Evolutionary conservation across 2,113 vertebrate genomes (phyloP), one percentile per base, ranked within the genome.

Genomic region (Anguilla japonica): DNA sequence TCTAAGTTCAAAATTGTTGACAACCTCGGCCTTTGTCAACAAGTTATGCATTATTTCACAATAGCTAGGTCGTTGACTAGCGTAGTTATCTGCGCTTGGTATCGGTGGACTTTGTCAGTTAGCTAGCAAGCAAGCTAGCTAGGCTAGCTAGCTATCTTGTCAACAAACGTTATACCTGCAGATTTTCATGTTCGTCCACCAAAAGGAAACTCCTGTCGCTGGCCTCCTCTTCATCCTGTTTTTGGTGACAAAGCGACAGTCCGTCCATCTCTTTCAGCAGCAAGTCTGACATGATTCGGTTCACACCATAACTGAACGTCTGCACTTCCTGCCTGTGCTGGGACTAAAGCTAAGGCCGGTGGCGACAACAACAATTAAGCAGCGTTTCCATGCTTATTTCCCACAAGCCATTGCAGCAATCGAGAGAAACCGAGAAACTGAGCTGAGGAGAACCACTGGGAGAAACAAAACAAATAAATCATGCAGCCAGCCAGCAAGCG

Each of bases 131-230:
- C 83, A 7, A 40, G 39, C 41, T 63, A 56, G 57, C 63, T 87
- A 84, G 63, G 41, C n/a, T 67, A 67, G 60, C 18, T 26, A 67
- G 22, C 60, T 67, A 26, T 67, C 18, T 26, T 22, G 60, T 67
- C 60, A 67, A 67, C 60, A 22, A 67, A 39, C 29, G 34, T 41
- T 85, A 46, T 85, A 96, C 96, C 96, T 96, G 92, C 71, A 97
- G 91, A 84, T 92, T 95, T 91, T 97, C 96, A 9, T 95, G 94
- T 71, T 97, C 96, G 80, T 96, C 95, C 87, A 97, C 94, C 85
- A 97, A 85, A 56, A 96, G 94, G 88, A 96, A 96, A 91, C 96
- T 97, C 67, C 84, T 86, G 29, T 84, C 16, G 20, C 57, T 85
- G 13, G 79, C 90, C 0, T 22, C 39, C 56, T 81, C 41, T 85